Conservation (phyloP, 1,140 invertebrate species). For the Drosophila oshimai region DNA sequence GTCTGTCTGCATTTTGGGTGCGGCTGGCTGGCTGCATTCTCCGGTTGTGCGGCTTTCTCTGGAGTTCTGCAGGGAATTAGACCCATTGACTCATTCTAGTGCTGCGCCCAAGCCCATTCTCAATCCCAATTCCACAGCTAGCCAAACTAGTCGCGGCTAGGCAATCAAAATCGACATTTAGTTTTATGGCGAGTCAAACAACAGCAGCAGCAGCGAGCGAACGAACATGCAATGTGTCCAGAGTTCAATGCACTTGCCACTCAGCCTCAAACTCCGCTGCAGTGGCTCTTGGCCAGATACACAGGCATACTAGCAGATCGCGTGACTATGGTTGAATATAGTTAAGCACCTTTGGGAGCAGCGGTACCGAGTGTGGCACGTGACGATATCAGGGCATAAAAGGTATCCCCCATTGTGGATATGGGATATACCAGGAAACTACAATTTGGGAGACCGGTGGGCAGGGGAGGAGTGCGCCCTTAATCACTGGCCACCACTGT, state of each 20-base stretch:
- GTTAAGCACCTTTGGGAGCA: constrained; percentile 22
- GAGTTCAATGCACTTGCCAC: constrained; percentile 43
- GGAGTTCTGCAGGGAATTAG: constrained; percentile 33
- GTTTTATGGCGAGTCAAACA: constrained; percentile 40
- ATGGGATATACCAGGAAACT: constrained; percentile 12
- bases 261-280: constrained; percentile 40
- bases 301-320: constrained; percentile 14
- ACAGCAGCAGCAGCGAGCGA: constrained; percentile 13
- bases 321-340: constrained; percentile 41
- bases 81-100: constrained; percentile 44
- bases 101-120: constrained; percentile 15
- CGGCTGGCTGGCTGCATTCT: constrained; percentile 33
- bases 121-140: neutral
- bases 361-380: constrained; percentile 15
- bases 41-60: constrained; percentile 29
- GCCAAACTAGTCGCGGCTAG: constrained; percentile 36
- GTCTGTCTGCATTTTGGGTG: constrained; percentile 49
- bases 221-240: constrained; percentile 42
- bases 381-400: constrained; percentile 36
- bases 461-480: neutral
- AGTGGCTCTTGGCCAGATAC: constrained; percentile 28
- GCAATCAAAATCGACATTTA: constrained; percentile 50
- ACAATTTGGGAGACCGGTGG: constrained; percentile 7
- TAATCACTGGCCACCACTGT: constrained; percentile 41
- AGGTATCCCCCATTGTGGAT: constrained; percentile 17